A percentile compares a stretch with the other conserved stretches of the same genome.
Evolutionary conservation across 2,113 vertebrate species (phyloP).

Genomic region (Triplophysa siluroides): DNA sequence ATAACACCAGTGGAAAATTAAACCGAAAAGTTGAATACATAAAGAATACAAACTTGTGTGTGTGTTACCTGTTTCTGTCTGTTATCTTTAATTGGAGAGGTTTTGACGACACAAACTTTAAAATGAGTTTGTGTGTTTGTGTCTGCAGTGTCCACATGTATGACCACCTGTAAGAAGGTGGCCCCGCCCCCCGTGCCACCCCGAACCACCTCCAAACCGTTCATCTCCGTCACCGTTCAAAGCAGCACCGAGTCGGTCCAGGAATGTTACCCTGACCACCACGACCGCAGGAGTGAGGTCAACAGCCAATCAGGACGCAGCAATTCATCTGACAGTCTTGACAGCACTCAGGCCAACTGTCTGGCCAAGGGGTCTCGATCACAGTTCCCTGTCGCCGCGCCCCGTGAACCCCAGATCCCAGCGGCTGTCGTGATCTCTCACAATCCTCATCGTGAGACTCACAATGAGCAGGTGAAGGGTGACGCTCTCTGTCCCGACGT

Average conservation of each 20-base stretch:
- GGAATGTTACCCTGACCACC: conserved; percentile 95
- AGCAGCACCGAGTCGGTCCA: conserved; percentile 98
- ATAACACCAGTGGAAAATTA: no score
- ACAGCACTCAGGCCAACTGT: conserved; percentile 90
- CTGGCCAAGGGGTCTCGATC: conserved; percentile 80
- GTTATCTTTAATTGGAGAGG: no score
- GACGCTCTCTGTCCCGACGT: conserved; percentile 80
- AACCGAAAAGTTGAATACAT: no score
- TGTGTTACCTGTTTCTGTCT: no score
- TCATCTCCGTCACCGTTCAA: conserved; percentile 98
- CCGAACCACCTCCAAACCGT: conserved; percentile 96
- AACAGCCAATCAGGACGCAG: conserved; percentile 96
- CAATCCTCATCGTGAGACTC: conserved; percentile 38
- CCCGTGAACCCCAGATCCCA: conserved; percentile 76
- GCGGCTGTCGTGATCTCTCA: conserved; percentile 71
- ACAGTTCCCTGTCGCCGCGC: conserved; percentile 78
- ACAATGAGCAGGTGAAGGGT: conserved; percentile 76
- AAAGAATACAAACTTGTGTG: no score
- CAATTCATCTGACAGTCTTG: conserved; percentile 96
- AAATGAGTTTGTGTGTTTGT: background rate
- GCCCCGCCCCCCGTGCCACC: conserved; percentile 96
- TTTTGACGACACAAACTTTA: no score
- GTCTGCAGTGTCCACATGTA: conserved; percentile 88
- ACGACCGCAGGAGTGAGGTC: conserved; percentile 92
- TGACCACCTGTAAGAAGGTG: conserved; percentile 95